Base-by-base conservation (phyloP, 1,140 invertebrate species). In the Heliconius himera region DNA sequence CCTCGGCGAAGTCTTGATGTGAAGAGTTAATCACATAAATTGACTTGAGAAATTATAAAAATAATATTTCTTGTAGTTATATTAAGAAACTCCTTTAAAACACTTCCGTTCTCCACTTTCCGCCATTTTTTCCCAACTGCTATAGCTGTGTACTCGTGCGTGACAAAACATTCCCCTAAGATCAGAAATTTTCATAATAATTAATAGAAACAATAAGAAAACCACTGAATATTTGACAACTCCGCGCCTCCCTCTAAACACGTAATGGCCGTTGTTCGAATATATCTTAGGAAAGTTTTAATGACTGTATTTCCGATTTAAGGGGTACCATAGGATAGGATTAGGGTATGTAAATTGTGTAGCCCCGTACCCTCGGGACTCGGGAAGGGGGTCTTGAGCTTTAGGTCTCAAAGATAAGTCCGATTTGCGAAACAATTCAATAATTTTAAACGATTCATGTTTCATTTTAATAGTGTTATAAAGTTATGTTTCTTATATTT, bases 271-370 rank as follows among this genome's bases (percentile, higher is more conserved):
- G 20, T 72, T 36, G 33, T 66, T 66, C 60, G 60, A 29, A 73
- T 46, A 33, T 46, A 73, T 46, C 41, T 73, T 73, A 46, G 13
- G n/a, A 38, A 73, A 73, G 71, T 73, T 73, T 73, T 38, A 73
- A 73, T 73, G 71, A 38, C 71, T 73, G n/a, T 46, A 46, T 73
- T 73, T 73, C 71, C 41, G 36, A 38, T 46, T 22, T 38, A 46
- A 73, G 38, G 71, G 71, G 71, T 73, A 36, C 70, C 38, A 38
- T 38, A 46, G 41, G 36, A 38, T 38, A 46, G 41, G 36, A 46
- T 46, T 73, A 46, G 71, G 22, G 71, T 41, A 73, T 73, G 71
- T 73, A 73, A 73, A 73, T 73, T 38, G 71, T 38, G 71, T 46
- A 73, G 11, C 60, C 22, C 60, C 60, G n/a, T 66, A 29, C 60